Evolutionary conservation across 2,797 vertebrate genomes (phyloP).

Genomic region (Amniataba percoides): DNA sequence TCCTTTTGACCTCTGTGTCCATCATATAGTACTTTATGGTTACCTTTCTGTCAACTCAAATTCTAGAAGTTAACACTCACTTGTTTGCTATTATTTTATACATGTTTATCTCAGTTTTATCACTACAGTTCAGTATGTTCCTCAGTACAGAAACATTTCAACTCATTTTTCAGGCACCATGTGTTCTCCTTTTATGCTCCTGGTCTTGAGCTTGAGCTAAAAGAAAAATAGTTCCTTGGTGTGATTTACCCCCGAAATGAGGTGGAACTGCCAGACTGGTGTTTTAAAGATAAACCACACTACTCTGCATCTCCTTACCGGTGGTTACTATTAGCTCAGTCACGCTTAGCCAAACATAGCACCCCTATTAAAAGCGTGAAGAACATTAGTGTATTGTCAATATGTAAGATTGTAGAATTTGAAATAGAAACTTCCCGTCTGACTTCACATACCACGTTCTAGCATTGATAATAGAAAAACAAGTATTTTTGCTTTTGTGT

Average conservation of each 20-base stretch:
- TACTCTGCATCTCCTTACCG: constrained; percentile 17
- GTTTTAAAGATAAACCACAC: constrained; percentile 44
- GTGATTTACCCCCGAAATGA: constrained; percentile 55
- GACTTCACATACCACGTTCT: not conserved
- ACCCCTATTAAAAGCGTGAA: constrained; percentile 1
- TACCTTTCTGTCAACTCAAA: constrained; percentile 14
- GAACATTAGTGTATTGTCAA: constrained; percentile 6
- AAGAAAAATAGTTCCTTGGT: constrained; percentile 15
- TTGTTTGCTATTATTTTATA: constrained; percentile 21
- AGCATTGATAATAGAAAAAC: not conserved
- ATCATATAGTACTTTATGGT: constrained; percentile 30
- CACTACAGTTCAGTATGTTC: not conserved
- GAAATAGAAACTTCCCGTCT: not conserved
- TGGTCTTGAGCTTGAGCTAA: constrained; percentile 6
- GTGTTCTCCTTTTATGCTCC: constrained; percentile 11
- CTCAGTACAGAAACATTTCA: not conserved
- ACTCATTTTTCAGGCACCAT: not conserved
- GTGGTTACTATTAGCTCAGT: constrained; percentile 33
- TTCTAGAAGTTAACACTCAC: not conserved
- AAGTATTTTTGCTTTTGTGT: constrained; percentile 3
- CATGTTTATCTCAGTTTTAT: constrained; percentile 3
- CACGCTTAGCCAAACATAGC: constrained; percentile 32
- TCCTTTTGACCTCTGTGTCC: constrained; percentile 38
- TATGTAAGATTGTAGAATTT: constrained; percentile 5
- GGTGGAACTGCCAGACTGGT: constrained; percentile 36